Base-by-base conservation (phyloP, 2,888 invertebrate species). In the Chloromyia formosa region DNA sequence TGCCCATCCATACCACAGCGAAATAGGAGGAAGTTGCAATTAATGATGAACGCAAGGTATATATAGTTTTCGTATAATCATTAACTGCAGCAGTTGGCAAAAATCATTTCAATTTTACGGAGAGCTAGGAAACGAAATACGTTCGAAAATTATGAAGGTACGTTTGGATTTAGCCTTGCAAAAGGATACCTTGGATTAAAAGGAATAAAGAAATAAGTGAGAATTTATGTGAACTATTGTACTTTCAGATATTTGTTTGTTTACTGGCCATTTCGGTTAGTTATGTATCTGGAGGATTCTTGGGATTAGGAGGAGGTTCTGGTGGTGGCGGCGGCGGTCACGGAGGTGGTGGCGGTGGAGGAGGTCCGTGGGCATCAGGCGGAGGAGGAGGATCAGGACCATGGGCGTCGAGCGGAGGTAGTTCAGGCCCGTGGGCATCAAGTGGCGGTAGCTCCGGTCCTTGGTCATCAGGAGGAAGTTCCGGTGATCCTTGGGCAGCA, bases 1-100 rank as follows among this genome's bases (percentile, higher is more conserved):
- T 49, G 49, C 58, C 53, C 71, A 71, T 58, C 71, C 58, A 18
- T 20, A 42, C 49, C 66, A 40, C 66, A 58, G 71, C 35, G 56
- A 58, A 71, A 71, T 58, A 56, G 58, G 27, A 56, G 56, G 71
- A 71, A 58, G 71, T 56, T 58, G 71, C 71, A 71, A 71, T 71
- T 58, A 56, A 14, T 40, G 40, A 18, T 58, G 56, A 23, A 56
- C 56, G 35, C 1, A 40, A 56, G 58, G 56, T 71, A 71, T 71
- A 71, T 56, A 66, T 18, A 71, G 71, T 58, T 71, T 71, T 40
- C 71, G 56, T 56, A 35, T n/a, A 20, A 71, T 71, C 53, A 20
- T 56, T 42, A 71, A 10, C 16, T 35, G 23, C 71, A 71, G 56
- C 71, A 71, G 71, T 71, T 58, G 49, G 56, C 58, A 69, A 42